These are phyloP conservation scores for Ophiodon elongatus DNA, from an alignment of 2,113 vertebrate genomes.

Conservation along the genomic window DNA sequence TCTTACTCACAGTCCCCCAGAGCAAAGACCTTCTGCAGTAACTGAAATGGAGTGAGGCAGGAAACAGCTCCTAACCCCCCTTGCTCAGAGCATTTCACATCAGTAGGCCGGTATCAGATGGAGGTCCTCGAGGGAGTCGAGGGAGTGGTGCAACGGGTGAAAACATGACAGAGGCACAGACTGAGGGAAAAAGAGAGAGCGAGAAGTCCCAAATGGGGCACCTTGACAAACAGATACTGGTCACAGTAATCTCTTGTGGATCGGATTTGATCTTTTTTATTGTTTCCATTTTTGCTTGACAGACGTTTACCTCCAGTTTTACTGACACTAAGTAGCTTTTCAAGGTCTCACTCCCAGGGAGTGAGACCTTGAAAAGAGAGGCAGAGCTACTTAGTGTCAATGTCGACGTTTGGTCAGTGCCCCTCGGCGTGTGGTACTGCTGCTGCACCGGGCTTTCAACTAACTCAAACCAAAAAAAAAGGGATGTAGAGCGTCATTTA, in stretches of 20 bases:
- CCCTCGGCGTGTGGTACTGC: no score
- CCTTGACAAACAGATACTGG: slow-evolving; percentile 8
- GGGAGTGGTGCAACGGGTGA: slow-evolving; percentile 28
- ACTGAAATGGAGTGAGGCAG: slow-evolving; percentile 33
- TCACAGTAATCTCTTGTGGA: slow-evolving; percentile 5
- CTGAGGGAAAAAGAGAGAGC: not conserved
- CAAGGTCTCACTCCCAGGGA: no score
- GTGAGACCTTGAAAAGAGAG: no score
- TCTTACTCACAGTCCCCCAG: slow-evolving; percentile 45
- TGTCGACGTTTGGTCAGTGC: no score
- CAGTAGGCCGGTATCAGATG: slow-evolving; percentile 43
- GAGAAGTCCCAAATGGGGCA: slow-evolving; percentile 18
- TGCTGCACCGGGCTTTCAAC: no score
- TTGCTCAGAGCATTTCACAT: slow-evolving; percentile 49
- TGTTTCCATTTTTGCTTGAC: not conserved
- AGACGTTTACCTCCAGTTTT: not conserved
- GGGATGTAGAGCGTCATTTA: no score
- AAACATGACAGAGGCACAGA: slow-evolving; percentile 35
- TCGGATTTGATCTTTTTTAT: slow-evolving; percentile 20
- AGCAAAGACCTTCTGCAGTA: slow-evolving; percentile 30
- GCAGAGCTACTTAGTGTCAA: no score
- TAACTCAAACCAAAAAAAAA: no score
- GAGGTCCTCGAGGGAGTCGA: slow-evolving; percentile 37
- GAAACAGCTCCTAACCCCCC: not conserved
- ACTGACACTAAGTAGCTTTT: not conserved